A percentile compares a stretch with the other conserved stretches of the same genome.
These are phyloP conservation scores for Acanthornis magna DNA, from an alignment of 2,797 vertebrate genomes.

Conservation along the genomic window DNA sequence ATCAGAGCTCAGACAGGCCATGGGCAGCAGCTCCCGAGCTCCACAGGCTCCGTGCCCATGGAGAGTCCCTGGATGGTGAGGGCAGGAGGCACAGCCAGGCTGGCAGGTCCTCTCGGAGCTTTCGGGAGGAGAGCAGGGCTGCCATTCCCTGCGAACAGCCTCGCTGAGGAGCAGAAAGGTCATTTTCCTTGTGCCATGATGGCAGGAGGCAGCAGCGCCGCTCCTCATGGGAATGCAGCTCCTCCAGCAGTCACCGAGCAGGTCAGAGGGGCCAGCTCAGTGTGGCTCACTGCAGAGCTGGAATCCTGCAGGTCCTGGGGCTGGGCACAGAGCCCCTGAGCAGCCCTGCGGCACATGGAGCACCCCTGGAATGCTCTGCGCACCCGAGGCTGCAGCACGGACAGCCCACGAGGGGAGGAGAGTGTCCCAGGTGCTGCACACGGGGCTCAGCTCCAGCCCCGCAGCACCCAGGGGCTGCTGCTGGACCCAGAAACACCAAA, in stretches of 20 bases:
- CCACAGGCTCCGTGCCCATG: neutral
- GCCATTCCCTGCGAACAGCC: neutral
- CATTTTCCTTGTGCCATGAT: neutral
- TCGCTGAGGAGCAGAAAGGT: neutral
- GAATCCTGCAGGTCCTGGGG: neutral
- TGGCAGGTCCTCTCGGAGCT: neutral
- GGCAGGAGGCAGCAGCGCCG: neutral
- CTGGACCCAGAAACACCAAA: neutral
- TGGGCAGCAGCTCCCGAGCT: neutral
- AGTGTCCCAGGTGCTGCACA: too few species aligned
- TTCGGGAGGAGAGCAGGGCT: neutral
- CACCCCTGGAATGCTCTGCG: too few species aligned
- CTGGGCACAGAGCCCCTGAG: neutral
- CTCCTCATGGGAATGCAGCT: neutral
- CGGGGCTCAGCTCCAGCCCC: neutral
- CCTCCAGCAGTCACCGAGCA: neutral
- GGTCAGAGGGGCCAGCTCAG: neutral
- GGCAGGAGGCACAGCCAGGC: neutral
- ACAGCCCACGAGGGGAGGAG: neutral
- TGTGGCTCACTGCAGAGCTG: neutral
- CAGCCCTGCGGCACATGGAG: neutral
- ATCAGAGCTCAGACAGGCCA: neutral
- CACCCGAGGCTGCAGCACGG: accelerated
- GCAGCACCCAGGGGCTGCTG: neutral
- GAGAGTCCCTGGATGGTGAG: too few species aligned